Conservation (phyloP, 2,113 vertebrate species). For the Chaetura pelagica region DNA sequence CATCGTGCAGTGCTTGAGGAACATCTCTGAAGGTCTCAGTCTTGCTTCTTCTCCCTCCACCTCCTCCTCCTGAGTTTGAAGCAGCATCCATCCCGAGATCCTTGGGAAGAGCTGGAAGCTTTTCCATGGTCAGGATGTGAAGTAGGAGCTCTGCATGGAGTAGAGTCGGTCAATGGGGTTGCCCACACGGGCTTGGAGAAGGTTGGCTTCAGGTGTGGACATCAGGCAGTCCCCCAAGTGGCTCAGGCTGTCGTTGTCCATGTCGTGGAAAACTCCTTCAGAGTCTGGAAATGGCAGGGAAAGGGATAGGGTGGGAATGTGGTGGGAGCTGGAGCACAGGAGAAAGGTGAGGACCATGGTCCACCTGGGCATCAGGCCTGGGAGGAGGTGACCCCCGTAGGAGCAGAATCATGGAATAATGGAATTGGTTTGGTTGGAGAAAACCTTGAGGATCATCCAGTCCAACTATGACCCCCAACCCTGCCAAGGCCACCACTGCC, state of each 20-base stretch:
- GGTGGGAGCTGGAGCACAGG: not conserved
- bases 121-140: slow-evolving; percentile 86
- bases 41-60: not conserved
- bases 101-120: not conserved
- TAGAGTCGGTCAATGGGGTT: slow-evolving; percentile 92
- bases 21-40: not conserved
- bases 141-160: slow-evolving; percentile 94
- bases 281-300: slow-evolving; percentile 73
- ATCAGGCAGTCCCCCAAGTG: slow-evolving; percentile 89
- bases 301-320: not conserved
- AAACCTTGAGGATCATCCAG: too few relatives aligned
- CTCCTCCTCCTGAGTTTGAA: not conserved
- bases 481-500: too few relatives aligned
- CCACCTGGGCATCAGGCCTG: not conserved
- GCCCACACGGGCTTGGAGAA: slow-evolving; percentile 84
- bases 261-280: slow-evolving; percentile 88
- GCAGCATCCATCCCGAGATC: not conserved
- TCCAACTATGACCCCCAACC: too few relatives aligned
- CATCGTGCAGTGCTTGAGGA: not conserved
- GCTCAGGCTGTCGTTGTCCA: slow-evolving; percentile 87
- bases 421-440: too few relatives aligned
- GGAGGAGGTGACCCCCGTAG: not conserved
- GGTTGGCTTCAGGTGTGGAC: slow-evolving; percentile 78
- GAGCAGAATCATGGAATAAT: too few relatives aligned
- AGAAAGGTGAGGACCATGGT: not conserved